Base-by-base conservation (phyloP, 2,888 invertebrate species). In the Rhingia rostrata region DNA sequence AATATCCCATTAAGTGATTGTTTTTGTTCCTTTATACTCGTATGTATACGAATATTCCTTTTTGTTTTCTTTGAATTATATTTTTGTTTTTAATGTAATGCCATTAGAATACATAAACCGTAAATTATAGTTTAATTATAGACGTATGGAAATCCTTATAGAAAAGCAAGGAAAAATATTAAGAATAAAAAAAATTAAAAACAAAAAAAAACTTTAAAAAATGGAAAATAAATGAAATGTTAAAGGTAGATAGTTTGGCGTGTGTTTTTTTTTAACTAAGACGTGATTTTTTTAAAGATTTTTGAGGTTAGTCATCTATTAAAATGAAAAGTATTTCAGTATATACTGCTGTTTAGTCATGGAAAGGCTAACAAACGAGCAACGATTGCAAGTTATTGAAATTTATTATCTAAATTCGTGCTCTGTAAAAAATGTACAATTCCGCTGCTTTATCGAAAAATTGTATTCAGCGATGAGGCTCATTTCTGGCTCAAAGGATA, bases 11-110 rank as follows among this genome's bases (percentile, higher is more conserved):
- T 56, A 56, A 54, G 74, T 67, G 74, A 80, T 74, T 81, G 51
- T 64, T 69, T 81, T 63, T 74, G 80, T 75, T 74, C 80, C 74
- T 81, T 74, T 61, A 69, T 43, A 63, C 37, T 80, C 66, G 61
- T 74, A 43, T 30, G 56, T 74, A 67, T 80, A 80, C 54, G 56
- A 45, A 37, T 33, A 22, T 35, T 51, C 39, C 3, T 37, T 43
- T 6, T 64, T 63, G 4, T 35, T 33, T 14, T 41, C 3, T 66
- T 33, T 54, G n/a, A 45, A 6, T 30, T 37, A 6, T 43, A 32
- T 35, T 53, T 72, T 61, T 43, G 5, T 43, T 53, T 10, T 39
- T 60, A 32, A 49, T 51, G 43, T 41, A 49, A 67, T 63, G 63
- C 45, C 61, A 80, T 56, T 74, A 51, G 30, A 56, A 37, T 54